phyloP scores from a whole-genome alignment of 2,888 invertebrate genomes.

The Sphaeridia pumilis region DNA sequence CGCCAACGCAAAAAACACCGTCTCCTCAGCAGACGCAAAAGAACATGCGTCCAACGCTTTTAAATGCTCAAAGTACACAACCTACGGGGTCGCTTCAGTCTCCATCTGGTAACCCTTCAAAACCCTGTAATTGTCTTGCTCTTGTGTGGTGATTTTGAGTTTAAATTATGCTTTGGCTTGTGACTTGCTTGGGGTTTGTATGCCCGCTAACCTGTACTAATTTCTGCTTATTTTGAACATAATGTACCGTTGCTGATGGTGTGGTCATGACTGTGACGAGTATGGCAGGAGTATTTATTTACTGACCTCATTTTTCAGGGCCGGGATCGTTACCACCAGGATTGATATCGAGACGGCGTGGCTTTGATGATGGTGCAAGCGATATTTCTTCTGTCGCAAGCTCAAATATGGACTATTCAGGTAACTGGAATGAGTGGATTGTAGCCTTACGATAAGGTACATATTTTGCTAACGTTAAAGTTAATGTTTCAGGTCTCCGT shows the following conservation, averaged over 20 bases:
- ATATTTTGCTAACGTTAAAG: background rate
- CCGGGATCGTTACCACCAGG: constrained; percentile 68
- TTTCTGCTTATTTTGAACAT: background rate
- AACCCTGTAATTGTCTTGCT: constrained; percentile 21
- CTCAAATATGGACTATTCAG: constrained; percentile 51
- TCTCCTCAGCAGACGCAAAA: constrained; percentile 20
- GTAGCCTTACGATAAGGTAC: background rate
- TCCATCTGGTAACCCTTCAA: constrained; percentile 31
- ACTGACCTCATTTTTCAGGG: constrained; percentile 40
- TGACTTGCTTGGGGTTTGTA: background rate
- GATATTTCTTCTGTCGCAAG: constrained; percentile 73
- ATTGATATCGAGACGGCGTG: constrained; percentile 57
- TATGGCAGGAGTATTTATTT: background rate
- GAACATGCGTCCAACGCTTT: constrained; percentile 7
- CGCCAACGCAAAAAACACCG: constrained; percentile 29
- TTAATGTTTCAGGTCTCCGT: constrained; percentile 65
- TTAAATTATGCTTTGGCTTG: background rate
- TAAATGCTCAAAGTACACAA: constrained; percentile 11
- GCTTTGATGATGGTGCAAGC: constrained; percentile 65
- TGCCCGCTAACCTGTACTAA: too few species aligned
- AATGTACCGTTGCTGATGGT: too few species aligned
- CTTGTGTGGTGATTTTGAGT: constrained; percentile 4
- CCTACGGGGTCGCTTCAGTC: constrained; percentile 35
- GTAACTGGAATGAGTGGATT: constrained; percentile 21
- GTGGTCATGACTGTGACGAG: too few species aligned